These are phyloP conservation scores for Drosophila melanica DNA, from an alignment of 1,140 invertebrate genomes.

Conservation along the genomic window DNA sequence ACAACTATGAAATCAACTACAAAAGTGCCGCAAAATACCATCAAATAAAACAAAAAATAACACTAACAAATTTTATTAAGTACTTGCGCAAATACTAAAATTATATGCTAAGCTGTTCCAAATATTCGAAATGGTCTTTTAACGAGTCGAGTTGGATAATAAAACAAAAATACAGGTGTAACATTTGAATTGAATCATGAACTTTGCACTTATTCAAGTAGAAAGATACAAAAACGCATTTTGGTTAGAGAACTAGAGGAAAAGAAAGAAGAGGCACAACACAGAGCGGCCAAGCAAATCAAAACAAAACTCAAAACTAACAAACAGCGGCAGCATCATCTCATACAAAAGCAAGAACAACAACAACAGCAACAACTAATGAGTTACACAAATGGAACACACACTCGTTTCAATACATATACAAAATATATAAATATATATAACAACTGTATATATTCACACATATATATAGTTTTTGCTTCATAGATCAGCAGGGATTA, in stretches of 20 bases:
- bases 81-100: constrained; percentile 34
- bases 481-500: constrained; percentile 60
- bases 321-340: constrained; percentile 47
- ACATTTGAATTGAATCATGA: constrained; percentile 32
- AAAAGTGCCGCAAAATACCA: constrained; percentile 67
- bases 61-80: constrained; percentile 26
- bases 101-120: constrained; percentile 31
- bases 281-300: constrained; percentile 66
- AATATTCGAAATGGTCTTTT: constrained; percentile 28
- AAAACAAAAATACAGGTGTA: constrained; percentile 33
- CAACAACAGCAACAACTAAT: constrained; percentile 10
- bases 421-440: constrained; percentile 30
- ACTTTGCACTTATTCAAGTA: constrained; percentile 61
- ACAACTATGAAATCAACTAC: constrained; percentile 22
- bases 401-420: constrained; percentile 35
- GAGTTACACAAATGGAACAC: constrained; percentile 56
- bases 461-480: constrained; percentile 20
- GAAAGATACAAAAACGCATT: constrained; percentile 34
- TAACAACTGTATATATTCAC: constrained; percentile 6
- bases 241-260: constrained; percentile 11
- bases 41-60: constrained; percentile 30
- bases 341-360: constrained; percentile 10
- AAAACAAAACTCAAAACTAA: constrained; percentile 79
- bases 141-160: constrained; percentile 16
- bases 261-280: constrained; percentile 13